These are phyloP conservation scores for Echinarachnius parma DNA, from an alignment of 53 echinoderm and acorn worm genomes.

Conservation along the genomic window DNA sequence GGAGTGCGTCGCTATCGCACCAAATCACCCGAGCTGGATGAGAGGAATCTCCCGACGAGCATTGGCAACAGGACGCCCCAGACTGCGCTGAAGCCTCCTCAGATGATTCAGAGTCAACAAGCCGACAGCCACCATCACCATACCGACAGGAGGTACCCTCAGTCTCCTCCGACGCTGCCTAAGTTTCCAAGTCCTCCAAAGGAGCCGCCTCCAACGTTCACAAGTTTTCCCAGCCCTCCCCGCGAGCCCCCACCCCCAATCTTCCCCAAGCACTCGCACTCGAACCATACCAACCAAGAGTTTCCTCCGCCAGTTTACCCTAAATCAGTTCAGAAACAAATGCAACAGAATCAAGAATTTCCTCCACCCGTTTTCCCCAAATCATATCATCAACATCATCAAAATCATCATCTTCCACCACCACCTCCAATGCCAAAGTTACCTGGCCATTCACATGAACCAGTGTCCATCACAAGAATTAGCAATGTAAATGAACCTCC, in stretches of 20 bases:
- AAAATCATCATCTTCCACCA: too few species aligned
- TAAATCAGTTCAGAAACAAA: too few species aligned
- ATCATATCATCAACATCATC: not conserved
- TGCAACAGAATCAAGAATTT: too few species aligned
- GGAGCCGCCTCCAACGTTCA: constrained; percentile 35
- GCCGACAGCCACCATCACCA: not conserved
- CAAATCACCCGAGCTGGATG: not conserved
- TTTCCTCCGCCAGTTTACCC: too few species aligned
- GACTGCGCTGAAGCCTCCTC: constrained; percentile 32
- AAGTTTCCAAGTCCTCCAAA: constrained; percentile 38
- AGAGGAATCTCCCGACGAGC: not conserved
- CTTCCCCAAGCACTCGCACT: constrained; percentile 1
- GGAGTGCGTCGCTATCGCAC: constrained; percentile 23
- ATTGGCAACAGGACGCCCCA: constrained; percentile 1
- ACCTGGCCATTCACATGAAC: constrained; percentile 19
- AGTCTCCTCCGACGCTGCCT: constrained; percentile 30
- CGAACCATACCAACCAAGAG: too few species aligned
- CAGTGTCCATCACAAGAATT: constrained; percentile 23
- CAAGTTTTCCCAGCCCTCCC: constrained; percentile 31
- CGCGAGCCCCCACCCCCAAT: constrained; percentile 29
- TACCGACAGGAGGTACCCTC: not conserved
- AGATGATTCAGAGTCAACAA: not conserved
- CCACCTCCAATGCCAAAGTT: constrained; percentile 39
- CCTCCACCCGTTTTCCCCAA: not conserved
- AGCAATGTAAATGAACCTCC: constrained; percentile 27